Conservation (phyloP, 2,797 vertebrate species). For the Ceyx erithaca region DNA sequence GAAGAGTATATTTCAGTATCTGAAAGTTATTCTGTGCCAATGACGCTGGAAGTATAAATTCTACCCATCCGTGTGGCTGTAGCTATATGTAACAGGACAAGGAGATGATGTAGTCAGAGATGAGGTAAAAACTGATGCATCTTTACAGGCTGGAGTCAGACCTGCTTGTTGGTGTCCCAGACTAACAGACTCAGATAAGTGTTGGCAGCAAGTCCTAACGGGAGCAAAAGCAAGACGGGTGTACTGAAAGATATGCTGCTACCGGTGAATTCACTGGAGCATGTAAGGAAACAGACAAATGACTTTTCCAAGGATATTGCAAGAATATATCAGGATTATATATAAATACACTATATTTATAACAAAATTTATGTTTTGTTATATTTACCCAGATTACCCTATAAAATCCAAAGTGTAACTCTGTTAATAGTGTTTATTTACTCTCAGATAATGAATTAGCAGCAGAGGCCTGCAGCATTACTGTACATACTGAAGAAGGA, state of each 20-base stretch:
- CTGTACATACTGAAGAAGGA: neutral
- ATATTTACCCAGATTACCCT: neutral
- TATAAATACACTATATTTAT: neutral
- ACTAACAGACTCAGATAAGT: rapidly evolving
- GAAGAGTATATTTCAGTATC: neutral
- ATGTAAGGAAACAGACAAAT: neutral
- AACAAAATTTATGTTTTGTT: neutral
- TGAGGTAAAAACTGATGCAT: neutral
- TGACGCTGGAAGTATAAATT: neutral
- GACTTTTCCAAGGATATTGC: neutral
- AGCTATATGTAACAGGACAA: neutral
- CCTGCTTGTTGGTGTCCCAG: neutral
- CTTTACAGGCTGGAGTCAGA: neutral
- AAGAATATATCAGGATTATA: neutral
- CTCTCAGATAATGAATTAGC: neutral
- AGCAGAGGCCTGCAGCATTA: neutral
- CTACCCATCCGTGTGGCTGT: rapidly evolving
- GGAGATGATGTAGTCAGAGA: neutral
- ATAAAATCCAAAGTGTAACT: neutral
- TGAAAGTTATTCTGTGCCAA: neutral
- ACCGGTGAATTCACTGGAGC: rapidly evolving
- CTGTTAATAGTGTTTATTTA: neutral
- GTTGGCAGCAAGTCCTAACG: neutral
- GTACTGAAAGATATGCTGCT: neutral
- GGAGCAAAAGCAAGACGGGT: rapidly evolving